Conservation (phyloP, 2,113 vertebrate genomes). For the Alaudala cheleensis region DNA sequence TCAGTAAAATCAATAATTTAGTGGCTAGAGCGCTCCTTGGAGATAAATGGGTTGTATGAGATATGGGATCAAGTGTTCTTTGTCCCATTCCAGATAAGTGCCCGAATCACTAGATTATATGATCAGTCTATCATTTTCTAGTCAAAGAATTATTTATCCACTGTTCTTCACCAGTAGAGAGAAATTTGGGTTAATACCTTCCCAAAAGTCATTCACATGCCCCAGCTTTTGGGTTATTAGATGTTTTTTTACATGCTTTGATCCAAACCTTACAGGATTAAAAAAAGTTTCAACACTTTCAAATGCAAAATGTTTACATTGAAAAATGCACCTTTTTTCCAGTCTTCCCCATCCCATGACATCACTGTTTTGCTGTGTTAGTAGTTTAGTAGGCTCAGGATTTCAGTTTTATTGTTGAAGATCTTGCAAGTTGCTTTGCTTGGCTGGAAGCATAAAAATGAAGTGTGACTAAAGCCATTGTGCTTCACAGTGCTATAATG, state of each 20-base stretch:
- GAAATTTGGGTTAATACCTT: neutral
- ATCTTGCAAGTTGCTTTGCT: neutral
- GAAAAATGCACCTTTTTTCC: neutral
- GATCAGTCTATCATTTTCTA: neutral
- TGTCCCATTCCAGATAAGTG: neutral
- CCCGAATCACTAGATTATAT: neutral
- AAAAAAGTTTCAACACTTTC: neutral
- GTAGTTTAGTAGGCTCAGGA: neutral
- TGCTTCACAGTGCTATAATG: neutral
- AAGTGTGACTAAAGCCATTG: neutral
- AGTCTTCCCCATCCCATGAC: neutral
- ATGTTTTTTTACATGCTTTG: neutral
- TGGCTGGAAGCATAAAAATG: neutral
- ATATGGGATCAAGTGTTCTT: neutral
- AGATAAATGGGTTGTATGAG: neutral
- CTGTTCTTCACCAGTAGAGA: neutral
- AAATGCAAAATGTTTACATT: neutral
- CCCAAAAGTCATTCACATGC: fast-evolving
- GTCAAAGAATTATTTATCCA: neutral
- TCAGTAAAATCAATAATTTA: slow-evolving; percentile 58
- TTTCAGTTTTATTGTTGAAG: neutral
- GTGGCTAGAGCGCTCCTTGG: neutral
- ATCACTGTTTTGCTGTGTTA: neutral
- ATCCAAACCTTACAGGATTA: neutral
- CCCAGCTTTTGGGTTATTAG: neutral